A percentile compares a stretch with the other conserved stretches of the same genome.
phyloP scores from a whole-genome alignment of 2,888 invertebrate genomes.

The Leptinotarsa rubiginosa region DNA sequence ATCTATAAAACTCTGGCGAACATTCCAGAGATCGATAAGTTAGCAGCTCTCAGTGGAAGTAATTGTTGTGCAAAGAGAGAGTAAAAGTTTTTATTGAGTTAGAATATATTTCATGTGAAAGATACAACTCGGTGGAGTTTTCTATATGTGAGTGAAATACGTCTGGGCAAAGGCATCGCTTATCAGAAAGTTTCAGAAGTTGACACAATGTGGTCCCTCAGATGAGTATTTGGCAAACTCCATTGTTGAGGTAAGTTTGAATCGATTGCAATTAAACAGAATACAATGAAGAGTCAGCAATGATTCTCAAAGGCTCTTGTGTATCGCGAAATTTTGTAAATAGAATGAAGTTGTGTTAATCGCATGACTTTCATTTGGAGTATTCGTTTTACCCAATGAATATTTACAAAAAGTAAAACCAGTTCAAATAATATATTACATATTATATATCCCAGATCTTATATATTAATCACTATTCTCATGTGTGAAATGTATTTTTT shows the following conservation, averaged over 20 bases:
- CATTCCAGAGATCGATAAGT: slow-evolving; percentile 18
- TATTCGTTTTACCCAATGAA: not conserved
- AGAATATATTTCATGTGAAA: slow-evolving; percentile 46
- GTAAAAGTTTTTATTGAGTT: slow-evolving; percentile 44
- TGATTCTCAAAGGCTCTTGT: slow-evolving; percentile 28
- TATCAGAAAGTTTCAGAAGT: slow-evolving; percentile 59
- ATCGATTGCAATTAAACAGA: slow-evolving; percentile 54
- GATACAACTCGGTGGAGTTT: slow-evolving; percentile 41
- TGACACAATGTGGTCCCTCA: slow-evolving; percentile 52
- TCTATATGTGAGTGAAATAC: slow-evolving; percentile 39
- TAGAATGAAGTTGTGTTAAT: not conserved
- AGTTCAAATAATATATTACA: too few species aligned
- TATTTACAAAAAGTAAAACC: too few species aligned
- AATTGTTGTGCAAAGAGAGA: slow-evolving; percentile 35
- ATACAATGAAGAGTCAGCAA: slow-evolving; percentile 44
- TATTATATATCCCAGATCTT: too few species aligned
- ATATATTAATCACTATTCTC: too few species aligned
- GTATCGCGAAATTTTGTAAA: not conserved
- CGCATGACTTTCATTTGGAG: not conserved
- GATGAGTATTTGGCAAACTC: slow-evolving; percentile 50
- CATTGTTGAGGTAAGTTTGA: slow-evolving; percentile 48
- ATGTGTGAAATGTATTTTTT: too few species aligned
- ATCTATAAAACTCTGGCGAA: not conserved
- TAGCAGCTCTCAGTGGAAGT: slow-evolving; percentile 29
- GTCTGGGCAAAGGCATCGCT: slow-evolving; percentile 49